Evolutionary conservation across 2,113 vertebrate species (phyloP).

Genomic region (Chlamydotis undulata): DNA sequence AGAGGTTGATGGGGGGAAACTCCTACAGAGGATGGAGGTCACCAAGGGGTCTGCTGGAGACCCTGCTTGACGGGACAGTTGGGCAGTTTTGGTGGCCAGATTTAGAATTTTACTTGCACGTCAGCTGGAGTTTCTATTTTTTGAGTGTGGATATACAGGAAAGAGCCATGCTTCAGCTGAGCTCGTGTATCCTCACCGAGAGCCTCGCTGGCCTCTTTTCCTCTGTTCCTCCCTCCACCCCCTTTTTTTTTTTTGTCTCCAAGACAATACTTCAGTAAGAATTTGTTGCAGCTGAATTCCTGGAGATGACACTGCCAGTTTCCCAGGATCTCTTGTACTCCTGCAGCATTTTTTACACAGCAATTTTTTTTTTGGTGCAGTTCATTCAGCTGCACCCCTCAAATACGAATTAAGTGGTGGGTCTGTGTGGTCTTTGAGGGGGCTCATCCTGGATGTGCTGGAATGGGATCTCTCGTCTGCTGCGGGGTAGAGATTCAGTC

Average conservation of each 20-base stretch:
- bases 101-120: background rate
- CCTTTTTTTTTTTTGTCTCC: constrained; percentile 37
- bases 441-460: background rate
- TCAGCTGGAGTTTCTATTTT: background rate
- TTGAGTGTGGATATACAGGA: background rate
- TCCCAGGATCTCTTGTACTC: constrained; percentile 35
- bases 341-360: background rate
- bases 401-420: background rate
- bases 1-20: background rate
- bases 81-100: background rate
- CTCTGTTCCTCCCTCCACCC: constrained; percentile 24
- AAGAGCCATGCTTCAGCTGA: background rate
- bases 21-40: background rate
- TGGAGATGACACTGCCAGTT: constrained; percentile 30
- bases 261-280: constrained; percentile 42
- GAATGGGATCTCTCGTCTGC: background rate
- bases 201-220: background rate
- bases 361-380: background rate
- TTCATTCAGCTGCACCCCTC: background rate
- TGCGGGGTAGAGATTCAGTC: background rate
- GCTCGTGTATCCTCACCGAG: fast-evolving
- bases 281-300: constrained; percentile 32
- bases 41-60: background rate
- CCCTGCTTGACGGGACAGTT: background rate
- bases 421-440: background rate